Evolutionary conservation across 2,888 invertebrate species (phyloP).

Genomic region (Seira musarum): DNA sequence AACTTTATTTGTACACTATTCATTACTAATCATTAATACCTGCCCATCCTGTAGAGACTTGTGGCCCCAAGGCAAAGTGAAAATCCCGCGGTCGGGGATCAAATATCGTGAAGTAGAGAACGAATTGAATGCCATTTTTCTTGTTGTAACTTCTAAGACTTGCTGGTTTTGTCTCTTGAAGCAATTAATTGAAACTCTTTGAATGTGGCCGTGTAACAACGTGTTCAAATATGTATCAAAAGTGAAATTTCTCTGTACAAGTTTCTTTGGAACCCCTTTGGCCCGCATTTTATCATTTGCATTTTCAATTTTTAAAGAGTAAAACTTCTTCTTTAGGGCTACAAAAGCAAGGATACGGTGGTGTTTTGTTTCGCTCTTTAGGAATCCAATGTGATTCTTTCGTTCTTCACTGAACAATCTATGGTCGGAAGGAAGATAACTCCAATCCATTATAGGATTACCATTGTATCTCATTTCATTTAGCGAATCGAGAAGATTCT

Average conservation of each 20-base stretch:
- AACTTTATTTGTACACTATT: slow-evolving; percentile 7
- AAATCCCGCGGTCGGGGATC: slow-evolving; percentile 20
- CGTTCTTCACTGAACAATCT: no score
- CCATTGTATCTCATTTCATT: neutral
- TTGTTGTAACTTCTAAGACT: slow-evolving; percentile 6
- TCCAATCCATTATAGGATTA: neutral
- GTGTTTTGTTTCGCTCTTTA: neutral
- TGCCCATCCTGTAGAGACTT: neutral
- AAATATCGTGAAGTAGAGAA: slow-evolving; percentile 21
- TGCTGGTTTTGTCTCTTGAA: slow-evolving; percentile 19
- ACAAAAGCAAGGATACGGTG: neutral
- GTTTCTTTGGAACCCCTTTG: neutral
- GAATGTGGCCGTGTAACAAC: neutral
- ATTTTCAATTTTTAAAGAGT: neutral
- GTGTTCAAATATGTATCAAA: neutral
- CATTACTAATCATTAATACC: neutral
- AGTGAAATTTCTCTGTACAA: neutral
- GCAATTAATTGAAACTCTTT: neutral
- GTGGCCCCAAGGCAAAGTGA: slow-evolving; percentile 16
- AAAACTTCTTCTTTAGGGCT: neutral
- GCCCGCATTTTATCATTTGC: neutral
- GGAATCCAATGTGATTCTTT: neutral
- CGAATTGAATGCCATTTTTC: slow-evolving; percentile 21
- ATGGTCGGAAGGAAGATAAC: neutral
- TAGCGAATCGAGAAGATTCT: neutral